phyloP scores from a whole-genome alignment of 2,113 vertebrate genomes.

The Pseudonaja textilis region DNA sequence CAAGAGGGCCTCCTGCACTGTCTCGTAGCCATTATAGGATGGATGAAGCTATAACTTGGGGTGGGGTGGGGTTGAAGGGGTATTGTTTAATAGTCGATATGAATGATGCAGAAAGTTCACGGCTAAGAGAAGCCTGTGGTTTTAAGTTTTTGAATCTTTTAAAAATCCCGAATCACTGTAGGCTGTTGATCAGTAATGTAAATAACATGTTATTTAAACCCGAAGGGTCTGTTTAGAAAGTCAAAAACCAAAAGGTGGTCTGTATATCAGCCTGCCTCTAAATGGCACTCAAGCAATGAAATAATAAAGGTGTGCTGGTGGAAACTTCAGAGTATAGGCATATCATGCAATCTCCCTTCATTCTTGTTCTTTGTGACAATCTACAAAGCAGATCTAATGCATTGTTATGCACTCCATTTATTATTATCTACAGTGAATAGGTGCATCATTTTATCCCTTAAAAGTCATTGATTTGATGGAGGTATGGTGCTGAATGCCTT shows the following conservation, averaged over 20 bases:
- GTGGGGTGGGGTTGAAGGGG: rapidly evolving
- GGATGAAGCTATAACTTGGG: background rate
- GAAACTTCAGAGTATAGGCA: background rate
- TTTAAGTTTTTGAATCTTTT: background rate
- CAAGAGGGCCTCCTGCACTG: background rate
- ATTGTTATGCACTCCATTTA: background rate
- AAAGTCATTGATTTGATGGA: background rate
- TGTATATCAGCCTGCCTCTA: background rate
- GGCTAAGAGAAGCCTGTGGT: background rate
- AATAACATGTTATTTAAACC: conserved; percentile 12
- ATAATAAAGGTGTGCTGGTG: background rate
- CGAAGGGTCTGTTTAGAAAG: conserved; percentile 44
- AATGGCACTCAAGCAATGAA: background rate
- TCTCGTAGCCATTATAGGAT: background rate
- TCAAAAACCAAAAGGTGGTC: conserved; percentile 40
- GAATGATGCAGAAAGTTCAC: background rate
- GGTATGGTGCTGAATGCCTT: background rate
- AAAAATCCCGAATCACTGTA: conserved; percentile 15
- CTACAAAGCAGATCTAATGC: background rate
- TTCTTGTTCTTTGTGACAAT: background rate
- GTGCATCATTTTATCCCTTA: background rate
- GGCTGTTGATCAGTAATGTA: conserved; percentile 42
- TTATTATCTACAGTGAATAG: background rate
- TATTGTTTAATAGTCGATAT: background rate
- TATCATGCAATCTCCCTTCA: background rate